Evolutionary conservation across 2,113 vertebrate species (phyloP).

Genomic region (Myiagra hebetior): DNA sequence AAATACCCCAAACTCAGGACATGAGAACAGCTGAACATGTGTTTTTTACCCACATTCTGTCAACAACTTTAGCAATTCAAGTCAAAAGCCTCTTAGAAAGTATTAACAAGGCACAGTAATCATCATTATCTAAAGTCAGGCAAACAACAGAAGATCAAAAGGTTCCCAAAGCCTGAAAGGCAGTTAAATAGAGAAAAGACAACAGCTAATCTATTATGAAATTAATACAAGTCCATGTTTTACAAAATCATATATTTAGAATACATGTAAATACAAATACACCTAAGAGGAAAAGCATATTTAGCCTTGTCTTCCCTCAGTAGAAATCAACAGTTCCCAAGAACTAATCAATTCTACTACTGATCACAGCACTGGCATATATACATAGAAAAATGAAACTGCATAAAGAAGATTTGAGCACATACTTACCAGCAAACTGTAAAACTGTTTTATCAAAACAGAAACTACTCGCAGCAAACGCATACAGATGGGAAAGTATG

Average conservation of each 20-base stretch:
- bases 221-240: not conserved
- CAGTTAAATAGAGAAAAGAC: not conserved
- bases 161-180: not conserved
- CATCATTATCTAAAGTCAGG: not conserved
- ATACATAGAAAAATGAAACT: not conserved
- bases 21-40: not conserved
- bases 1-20: not conserved
- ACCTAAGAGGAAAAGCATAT: not conserved
- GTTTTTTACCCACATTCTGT: not conserved
- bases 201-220: not conserved
- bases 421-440: slow-evolving; percentile 89
- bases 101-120: not conserved
- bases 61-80: not conserved
- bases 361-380: not conserved
- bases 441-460: slow-evolving; percentile 98
- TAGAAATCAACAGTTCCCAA: not conserved
- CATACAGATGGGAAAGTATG: slow-evolving; percentile 99
- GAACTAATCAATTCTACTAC: not conserved
- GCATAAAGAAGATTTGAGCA: not conserved
- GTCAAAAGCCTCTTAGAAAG: not conserved
- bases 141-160: not conserved
- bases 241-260: not conserved
- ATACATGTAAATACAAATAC: not conserved
- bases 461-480: slow-evolving; percentile 94
- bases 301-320: not conserved